Conservation (phyloP, 2,113 vertebrate genomes). For the Oostethus manadensis region DNA sequence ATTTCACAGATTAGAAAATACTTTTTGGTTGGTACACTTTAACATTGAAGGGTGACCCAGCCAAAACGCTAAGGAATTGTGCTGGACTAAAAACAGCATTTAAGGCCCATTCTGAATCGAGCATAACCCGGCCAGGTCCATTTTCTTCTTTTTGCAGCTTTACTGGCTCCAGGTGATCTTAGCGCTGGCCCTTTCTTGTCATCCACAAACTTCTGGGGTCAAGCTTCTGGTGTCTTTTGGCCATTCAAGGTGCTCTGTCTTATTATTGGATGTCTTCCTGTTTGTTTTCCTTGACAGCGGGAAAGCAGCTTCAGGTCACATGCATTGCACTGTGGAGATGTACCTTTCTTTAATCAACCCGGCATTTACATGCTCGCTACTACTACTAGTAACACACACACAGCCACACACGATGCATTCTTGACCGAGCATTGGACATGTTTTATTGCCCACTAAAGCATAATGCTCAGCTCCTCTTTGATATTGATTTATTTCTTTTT, state of each 20-base stretch:
- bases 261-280: conserved; percentile 35
- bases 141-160: conserved; percentile 1
- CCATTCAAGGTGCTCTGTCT: conserved; percentile 23
- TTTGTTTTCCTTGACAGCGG: conserved; percentile 16
- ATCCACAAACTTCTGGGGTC: conserved; percentile 33
- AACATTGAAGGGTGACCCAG: background rate
- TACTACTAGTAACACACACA: conserved; percentile 16
- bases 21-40: background rate
- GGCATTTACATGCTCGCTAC: conserved; percentile 37
- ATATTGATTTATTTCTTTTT: conserved; percentile 73
- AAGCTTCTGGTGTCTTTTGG: conserved; percentile 18
- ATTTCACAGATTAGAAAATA: background rate
- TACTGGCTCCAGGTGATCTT: background rate
- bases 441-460: conserved; percentile 70
- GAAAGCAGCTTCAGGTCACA: conserved; percentile 19
- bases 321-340: conserved; percentile 4
- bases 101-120: background rate
- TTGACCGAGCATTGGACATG: conserved; percentile 51
- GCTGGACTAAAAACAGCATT: background rate
- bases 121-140: background rate
- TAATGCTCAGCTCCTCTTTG: conserved; percentile 63
- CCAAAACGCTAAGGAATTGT: background rate
- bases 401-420: conserved; percentile 31
- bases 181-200: conserved; percentile 18
- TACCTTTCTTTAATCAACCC: conserved; percentile 31